These are phyloP conservation scores for Anticlea derivata DNA, from an alignment of 2,888 invertebrate species.

Conservation along the genomic window DNA sequence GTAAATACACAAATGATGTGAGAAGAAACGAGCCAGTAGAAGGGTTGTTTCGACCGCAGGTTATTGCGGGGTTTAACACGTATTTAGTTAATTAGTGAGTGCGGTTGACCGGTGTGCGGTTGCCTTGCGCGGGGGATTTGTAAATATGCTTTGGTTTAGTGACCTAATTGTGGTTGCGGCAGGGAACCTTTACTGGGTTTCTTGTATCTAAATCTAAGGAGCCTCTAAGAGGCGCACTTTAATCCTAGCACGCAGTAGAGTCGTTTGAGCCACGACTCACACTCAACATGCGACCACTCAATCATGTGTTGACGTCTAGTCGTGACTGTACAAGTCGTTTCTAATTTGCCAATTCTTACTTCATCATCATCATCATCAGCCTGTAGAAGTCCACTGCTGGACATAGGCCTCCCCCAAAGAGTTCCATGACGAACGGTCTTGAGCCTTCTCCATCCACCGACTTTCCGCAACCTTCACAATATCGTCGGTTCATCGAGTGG, in stretches of 20 bases:
- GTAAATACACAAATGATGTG: slow-evolving; percentile 25
- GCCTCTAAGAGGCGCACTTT: no score
- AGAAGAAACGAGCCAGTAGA: slow-evolving; percentile 58
- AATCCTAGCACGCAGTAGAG: slow-evolving; percentile 26
- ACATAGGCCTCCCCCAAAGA: no score
- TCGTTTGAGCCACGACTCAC: slow-evolving; percentile 41
- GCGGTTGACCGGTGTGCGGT: slow-evolving; percentile 76
- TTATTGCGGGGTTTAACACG: slow-evolving; percentile 81
- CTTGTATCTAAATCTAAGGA: slow-evolving; percentile 16
- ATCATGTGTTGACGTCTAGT: slow-evolving; percentile 43
- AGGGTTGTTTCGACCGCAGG: slow-evolving; percentile 76
- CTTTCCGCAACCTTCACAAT: no score
- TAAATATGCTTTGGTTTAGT: slow-evolving; percentile 74
- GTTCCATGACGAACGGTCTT: no score
- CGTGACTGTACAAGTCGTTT: slow-evolving; percentile 41
- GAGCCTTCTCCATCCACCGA: no score
- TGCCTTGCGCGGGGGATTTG: slow-evolving; percentile 61
- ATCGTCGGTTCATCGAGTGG: no score
- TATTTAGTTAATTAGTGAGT: slow-evolving; percentile 80
- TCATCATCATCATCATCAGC: no score
- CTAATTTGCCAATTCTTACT: slow-evolving; percentile 39
- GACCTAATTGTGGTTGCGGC: slow-evolving; percentile 64
- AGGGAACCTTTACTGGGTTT: slow-evolving; percentile 35
- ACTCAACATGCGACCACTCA: slow-evolving; percentile 50
- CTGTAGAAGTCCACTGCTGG: no score